phyloP scores from a whole-genome alignment of 2,113 vertebrate genomes.

The Meriones unguiculatus region DNA sequence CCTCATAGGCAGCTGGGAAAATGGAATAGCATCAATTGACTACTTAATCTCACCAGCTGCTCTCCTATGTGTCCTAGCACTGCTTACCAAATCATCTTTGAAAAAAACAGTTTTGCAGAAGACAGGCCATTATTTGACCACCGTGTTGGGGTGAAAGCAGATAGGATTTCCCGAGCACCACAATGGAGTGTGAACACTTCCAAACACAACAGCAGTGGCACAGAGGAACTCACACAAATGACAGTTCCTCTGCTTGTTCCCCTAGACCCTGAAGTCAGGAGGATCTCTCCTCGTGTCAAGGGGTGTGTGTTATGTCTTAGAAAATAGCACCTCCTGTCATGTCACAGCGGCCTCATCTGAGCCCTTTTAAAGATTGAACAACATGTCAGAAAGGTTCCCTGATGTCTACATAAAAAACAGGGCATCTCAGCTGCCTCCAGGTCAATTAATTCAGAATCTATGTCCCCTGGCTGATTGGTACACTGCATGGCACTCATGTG shows the following conservation, averaged over 20 bases:
- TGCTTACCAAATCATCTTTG: background rate
- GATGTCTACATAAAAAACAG: background rate
- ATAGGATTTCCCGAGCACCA: background rate
- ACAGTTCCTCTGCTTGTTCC: background rate
- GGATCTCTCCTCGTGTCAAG: background rate
- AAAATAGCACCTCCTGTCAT: background rate
- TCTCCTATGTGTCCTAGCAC: background rate
- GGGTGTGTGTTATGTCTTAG: background rate
- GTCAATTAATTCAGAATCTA: background rate
- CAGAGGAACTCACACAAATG: background rate
- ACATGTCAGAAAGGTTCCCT: background rate
- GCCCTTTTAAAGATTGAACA: background rate
- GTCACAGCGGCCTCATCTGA: background rate
- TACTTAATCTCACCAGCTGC: background rate
- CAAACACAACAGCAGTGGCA: background rate
- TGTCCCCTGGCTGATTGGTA: no score
- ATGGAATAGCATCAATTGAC: background rate
- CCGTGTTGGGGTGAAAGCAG: background rate
- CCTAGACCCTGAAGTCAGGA: background rate
- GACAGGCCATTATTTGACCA: background rate
- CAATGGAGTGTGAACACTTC: background rate
- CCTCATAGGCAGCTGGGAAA: background rate
- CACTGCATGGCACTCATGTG: fast-evolving
- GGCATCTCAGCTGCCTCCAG: no score
- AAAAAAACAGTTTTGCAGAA: background rate